phyloP scores from a whole-genome alignment of 2,113 vertebrate species.

The Mixornis gularis region DNA sequence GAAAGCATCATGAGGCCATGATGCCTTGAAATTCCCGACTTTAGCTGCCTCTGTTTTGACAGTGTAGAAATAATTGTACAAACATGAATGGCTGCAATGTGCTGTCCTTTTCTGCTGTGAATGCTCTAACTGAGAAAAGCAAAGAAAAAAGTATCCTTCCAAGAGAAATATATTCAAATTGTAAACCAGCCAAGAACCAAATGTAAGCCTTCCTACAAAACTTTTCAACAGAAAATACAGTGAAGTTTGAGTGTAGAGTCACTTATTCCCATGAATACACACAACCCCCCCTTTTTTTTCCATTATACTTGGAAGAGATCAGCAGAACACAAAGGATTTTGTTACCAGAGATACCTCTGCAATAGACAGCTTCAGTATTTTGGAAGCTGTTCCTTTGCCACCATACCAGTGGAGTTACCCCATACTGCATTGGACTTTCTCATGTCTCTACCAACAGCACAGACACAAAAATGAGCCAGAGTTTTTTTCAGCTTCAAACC shows the following conservation, averaged over 20 bases:
- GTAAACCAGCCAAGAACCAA: neutral
- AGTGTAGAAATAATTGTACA: neutral
- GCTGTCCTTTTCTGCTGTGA: neutral
- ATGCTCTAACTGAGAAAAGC: neutral
- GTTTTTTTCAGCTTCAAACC: neutral
- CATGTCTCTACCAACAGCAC: neutral
- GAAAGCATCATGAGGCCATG: neutral
- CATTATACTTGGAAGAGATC: neutral
- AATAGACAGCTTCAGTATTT: neutral
- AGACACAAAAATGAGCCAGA: neutral
- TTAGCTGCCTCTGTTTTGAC: neutral
- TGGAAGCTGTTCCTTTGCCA: neutral
- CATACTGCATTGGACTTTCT: neutral
- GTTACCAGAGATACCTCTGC: rapidly evolving
- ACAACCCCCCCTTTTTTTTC: too few species aligned
- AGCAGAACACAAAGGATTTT: neutral
- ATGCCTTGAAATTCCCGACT: neutral
- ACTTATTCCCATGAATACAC: neutral
- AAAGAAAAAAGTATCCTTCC: neutral
- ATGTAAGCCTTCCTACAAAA: neutral
- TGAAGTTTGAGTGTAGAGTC: neutral
- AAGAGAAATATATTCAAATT: neutral
- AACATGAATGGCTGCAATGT: neutral
- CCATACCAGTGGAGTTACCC: neutral
- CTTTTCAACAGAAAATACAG: neutral